These are phyloP conservation scores for Luehdorfia chinensis DNA, from an alignment of 1,140 invertebrate species.

Conservation along the genomic window DNA sequence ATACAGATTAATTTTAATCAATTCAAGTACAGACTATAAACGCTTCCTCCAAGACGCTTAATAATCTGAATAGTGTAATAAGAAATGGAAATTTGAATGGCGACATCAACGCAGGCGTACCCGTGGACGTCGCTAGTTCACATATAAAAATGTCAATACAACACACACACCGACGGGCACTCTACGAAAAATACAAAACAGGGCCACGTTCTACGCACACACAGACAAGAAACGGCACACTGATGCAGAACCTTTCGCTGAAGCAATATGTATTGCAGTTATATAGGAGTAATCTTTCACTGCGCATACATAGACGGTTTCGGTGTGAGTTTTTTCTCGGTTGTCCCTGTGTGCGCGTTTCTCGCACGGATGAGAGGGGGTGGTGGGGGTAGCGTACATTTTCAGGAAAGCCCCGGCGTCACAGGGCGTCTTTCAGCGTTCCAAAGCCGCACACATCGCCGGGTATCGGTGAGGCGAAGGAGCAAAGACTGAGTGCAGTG, in stretches of 20 bases:
- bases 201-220: slow-evolving; percentile 24
- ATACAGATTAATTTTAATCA: no score
- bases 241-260: slow-evolving; percentile 35
- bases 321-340: slow-evolving; percentile 52
- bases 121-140: slow-evolving; percentile 33
- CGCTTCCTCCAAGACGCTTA: slow-evolving; percentile 6
- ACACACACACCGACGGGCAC: slow-evolving; percentile 34
- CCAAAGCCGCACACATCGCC: slow-evolving; percentile 65
- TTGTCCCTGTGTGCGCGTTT: slow-evolving; percentile 40
- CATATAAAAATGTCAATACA: slow-evolving; percentile 73
- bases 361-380: slow-evolving; percentile 23
- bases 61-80: slow-evolving; percentile 29
- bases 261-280: slow-evolving; percentile 37
- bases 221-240: slow-evolving; percentile 34
- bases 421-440: slow-evolving; percentile 72
- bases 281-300: slow-evolving; percentile 59
- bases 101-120: slow-evolving; percentile 13
- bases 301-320: slow-evolving; percentile 38
- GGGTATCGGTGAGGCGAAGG: slow-evolving; percentile 71
- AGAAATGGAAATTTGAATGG: slow-evolving; percentile 35
- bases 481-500: slow-evolving; percentile 55
- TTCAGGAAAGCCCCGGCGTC: slow-evolving; percentile 65
- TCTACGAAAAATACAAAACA: slow-evolving; percentile 43
- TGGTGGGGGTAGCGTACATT: slow-evolving; percentile 52
- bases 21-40: neutral